phyloP scores from a whole-genome alignment of 2,113 vertebrate species.

The Apeltes quadracus region DNA sequence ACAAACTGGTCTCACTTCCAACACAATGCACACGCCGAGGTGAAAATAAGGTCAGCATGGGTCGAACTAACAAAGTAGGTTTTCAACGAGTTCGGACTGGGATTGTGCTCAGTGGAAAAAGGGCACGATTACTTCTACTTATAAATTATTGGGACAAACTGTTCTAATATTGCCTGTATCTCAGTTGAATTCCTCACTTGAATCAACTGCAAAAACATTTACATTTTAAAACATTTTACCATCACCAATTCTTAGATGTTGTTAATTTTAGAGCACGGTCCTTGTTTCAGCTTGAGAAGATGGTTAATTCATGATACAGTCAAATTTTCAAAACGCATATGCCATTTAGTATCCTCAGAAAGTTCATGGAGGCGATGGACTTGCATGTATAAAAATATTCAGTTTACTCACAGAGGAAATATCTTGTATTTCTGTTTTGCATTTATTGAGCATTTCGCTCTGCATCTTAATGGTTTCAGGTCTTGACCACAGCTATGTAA shows the following conservation, averaged over 20 bases:
- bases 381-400: neutral
- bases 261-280: neutral
- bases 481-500: constrained; percentile 1
- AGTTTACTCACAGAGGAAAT: neutral
- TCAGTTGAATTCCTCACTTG: neutral
- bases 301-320: neutral
- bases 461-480: neutral
- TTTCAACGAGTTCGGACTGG: too few relatives aligned
- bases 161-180: neutral
- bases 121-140: neutral
- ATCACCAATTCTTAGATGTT: neutral
- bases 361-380: neutral
- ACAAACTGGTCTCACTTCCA: too few relatives aligned
- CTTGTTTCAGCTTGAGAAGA: neutral
- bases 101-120: neutral
- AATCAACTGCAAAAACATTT: neutral
- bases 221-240: too few relatives aligned
- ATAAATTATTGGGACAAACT: neutral
- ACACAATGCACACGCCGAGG: too few relatives aligned
- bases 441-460: constrained; percentile 1
- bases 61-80: too few relatives aligned
- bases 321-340: neutral
- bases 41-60: too few relatives aligned
- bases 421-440: neutral
- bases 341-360: neutral